Evolutionary conservation across 2,113 vertebrate genomes (phyloP).

Genomic region (Nymphicus hollandicus): DNA sequence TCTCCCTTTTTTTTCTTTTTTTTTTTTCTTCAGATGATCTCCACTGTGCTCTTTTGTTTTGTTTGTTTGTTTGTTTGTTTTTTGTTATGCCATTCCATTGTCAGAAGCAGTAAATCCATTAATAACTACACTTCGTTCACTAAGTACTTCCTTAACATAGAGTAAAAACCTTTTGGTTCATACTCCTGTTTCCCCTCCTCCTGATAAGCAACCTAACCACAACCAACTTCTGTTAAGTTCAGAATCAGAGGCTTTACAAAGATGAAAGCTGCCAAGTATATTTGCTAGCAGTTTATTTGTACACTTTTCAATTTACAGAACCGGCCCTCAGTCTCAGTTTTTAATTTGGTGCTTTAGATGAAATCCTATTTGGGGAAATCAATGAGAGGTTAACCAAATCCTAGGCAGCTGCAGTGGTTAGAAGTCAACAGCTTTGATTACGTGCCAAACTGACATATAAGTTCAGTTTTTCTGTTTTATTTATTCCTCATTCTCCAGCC

Average conservation of each 20-base stretch:
- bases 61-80: background rate
- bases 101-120: background rate
- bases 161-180: background rate
- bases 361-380: constrained; percentile 65
- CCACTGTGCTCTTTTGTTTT: background rate
- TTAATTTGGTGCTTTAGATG: constrained; percentile 63
- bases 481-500: background rate
- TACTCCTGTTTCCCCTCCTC: background rate
- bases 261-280: constrained; percentile 38
- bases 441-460: constrained; percentile 19
- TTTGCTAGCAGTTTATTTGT: constrained; percentile 51
- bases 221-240: background rate
- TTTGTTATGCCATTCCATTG: background rate
- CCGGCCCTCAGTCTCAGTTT: constrained; percentile 23
- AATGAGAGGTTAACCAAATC: constrained; percentile 62
- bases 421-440: constrained; percentile 37
- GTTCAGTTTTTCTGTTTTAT: constrained; percentile 25
- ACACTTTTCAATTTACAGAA: constrained; percentile 62
- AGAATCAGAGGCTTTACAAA: background rate
- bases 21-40: background rate
- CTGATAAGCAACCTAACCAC: background rate
- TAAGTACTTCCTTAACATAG: background rate
- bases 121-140: background rate
- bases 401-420: constrained; percentile 40
- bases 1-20: background rate